Conservation (phyloP, 2,797 vertebrate species). For the Cossypha caffra region DNA sequence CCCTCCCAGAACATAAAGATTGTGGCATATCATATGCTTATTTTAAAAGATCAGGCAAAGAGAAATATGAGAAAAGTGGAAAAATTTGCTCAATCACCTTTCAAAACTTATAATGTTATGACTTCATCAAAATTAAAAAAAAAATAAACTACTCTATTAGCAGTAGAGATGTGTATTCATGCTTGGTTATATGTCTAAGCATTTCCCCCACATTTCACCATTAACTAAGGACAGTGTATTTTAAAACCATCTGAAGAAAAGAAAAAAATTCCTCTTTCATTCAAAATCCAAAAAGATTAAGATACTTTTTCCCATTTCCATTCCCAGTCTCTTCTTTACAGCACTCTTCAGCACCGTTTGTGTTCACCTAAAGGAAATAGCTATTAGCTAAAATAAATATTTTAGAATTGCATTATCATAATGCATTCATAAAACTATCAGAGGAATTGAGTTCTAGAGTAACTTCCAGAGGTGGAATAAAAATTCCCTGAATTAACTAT, state of each 20-base stretch:
- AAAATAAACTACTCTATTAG: background rate
- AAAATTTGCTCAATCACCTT: background rate
- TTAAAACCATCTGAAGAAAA: background rate
- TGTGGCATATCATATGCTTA: background rate
- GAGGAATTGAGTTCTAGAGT: background rate
- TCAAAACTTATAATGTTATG: background rate
- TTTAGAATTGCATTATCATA: slow-evolving; percentile 13
- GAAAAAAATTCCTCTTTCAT: background rate
- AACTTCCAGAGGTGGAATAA: background rate
- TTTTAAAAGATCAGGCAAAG: background rate
- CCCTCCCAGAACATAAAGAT: background rate
- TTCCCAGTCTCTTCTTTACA: background rate
- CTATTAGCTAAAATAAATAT: slow-evolving; percentile 39
- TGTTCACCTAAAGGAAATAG: background rate
- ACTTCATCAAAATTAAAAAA: background rate
- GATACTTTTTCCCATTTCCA: background rate
- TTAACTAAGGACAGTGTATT: background rate
- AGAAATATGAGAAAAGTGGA: background rate
- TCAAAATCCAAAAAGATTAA: background rate
- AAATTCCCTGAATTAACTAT: background rate
- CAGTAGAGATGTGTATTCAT: background rate
- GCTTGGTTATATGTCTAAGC: background rate
- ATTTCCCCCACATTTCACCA: background rate
- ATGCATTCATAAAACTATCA: background rate
- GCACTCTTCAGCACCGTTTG: background rate